Evolutionary conservation across 2,113 vertebrate genomes (phyloP).

Genomic region (Megalops atlanticus): DNA sequence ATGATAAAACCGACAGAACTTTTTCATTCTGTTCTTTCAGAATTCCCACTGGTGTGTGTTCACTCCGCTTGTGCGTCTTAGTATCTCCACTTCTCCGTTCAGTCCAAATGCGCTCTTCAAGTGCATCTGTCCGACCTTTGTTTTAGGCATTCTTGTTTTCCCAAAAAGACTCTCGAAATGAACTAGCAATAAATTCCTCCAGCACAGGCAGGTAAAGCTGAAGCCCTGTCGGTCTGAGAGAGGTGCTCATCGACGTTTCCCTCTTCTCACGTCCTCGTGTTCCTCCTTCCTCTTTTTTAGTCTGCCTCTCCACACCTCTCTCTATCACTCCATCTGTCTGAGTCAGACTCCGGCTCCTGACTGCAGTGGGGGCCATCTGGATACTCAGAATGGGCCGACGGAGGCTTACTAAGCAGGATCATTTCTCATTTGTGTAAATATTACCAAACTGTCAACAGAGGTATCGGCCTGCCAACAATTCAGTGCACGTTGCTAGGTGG

Average conservation of each 20-base stretch:
- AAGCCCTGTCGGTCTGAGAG: not conserved
- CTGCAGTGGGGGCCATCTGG: not conserved
- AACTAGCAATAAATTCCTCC: not conserved
- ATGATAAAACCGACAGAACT: not conserved
- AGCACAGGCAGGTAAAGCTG: not conserved
- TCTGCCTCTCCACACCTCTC: not conserved
- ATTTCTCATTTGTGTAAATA: not conserved
- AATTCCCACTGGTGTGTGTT: not conserved
- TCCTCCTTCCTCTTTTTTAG: not conserved
- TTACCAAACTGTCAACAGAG: not conserved
- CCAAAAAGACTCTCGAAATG: not conserved
- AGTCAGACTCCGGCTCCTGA: not conserved
- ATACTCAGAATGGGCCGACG: not conserved
- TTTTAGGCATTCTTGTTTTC: not conserved
- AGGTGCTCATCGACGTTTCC: not conserved
- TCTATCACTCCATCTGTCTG: not conserved
- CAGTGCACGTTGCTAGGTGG: not conserved
- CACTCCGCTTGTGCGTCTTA: not conserved
- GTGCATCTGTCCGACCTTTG: not conserved
- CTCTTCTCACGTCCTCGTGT: not conserved
- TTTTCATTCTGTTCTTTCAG: not conserved
- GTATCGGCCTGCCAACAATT: not conserved
- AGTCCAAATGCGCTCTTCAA: not conserved
- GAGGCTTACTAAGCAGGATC: not conserved
- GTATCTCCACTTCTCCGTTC: not conserved